Evolutionary conservation across 2,888 invertebrate species (phyloP), one percentile per base, ranked within the genome.

Genomic region (Thelaira solivaga): DNA sequence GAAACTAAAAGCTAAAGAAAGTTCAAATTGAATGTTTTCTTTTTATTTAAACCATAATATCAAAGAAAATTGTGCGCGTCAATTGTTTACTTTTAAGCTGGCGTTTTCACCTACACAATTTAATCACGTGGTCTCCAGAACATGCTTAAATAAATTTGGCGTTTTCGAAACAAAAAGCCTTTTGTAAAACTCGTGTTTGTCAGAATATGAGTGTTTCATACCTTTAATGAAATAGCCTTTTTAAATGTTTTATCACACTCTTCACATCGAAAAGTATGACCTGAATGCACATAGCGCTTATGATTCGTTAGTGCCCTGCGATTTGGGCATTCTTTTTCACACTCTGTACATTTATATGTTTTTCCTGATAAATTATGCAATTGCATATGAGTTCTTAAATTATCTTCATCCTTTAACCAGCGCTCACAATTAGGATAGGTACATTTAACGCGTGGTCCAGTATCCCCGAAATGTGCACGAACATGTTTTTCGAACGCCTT

Each of bases 191-290:
- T n/a, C n/a, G n/a, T n/a, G n/a, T n/a, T n/a, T n/a, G n/a, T 26
- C 13, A 22, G 4, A 26, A 7, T 34, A 29, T 47, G 10, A 26
- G 26, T 22, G 8, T 26, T 18, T 65, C 68, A 31, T 72, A 87
- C 89, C 81, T 85, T 87, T 39, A 89, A 81, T 43, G 86, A 85
- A 16, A 89, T 85, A 2, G 88, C 85, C 43, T 87, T 88, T 73
- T 89, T 89, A 72, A 89, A 89, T 4, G 86, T 86, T 79, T 89
- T 89, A 34, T 88, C 84, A 74, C 89, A 89, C 55, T 85, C 86
- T 67, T 85, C 86, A 74, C 86, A 86, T 29, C 84, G 82, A 72
- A 84, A 86, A 6, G 82, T 83, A n/a, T 82, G 82, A 76, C 85
- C 85, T 5, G 85, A 84, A 78, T 89, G 89, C 1, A 87, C 88